phyloP scores from a whole-genome alignment of 2,797 vertebrate genomes.

The Intellagama lesueurii region DNA sequence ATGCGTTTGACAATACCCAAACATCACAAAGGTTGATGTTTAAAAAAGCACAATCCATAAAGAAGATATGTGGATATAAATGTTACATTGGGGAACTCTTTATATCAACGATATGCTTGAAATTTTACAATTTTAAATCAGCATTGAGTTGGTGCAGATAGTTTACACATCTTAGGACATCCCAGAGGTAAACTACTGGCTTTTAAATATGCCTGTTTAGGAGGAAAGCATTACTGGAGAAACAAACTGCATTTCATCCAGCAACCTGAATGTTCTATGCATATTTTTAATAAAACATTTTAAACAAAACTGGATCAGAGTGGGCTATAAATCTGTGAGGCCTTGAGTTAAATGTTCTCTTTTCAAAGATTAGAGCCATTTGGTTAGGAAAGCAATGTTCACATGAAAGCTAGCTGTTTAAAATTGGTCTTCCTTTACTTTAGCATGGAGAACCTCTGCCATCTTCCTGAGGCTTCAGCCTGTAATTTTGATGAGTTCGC shows the following conservation, averaged over 20 bases:
- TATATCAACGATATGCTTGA: conserved; percentile 22
- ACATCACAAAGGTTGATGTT: conserved; percentile 18
- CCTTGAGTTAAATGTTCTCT: background rate
- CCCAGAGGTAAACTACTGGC: background rate
- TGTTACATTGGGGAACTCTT: conserved; percentile 18
- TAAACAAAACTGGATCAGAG: background rate
- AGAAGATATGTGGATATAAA: conserved; percentile 30
- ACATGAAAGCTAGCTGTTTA: background rate
- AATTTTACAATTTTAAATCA: conserved; percentile 21
- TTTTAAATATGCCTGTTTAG: conserved; percentile 18
- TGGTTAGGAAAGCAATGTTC: background rate
- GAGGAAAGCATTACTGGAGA: background rate
- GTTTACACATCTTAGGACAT: conserved; percentile 18
- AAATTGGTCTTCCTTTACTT: background rate
- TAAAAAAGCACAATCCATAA: background rate
- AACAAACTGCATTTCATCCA: conserved; percentile 4
- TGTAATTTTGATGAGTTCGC: background rate
- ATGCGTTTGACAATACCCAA: conserved; percentile 25
- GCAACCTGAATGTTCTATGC: background rate
- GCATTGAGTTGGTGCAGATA: background rate
- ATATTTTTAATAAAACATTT: background rate
- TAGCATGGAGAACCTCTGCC: background rate
- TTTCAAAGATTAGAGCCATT: background rate
- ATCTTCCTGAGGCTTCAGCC: background rate
- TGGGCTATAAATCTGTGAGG: background rate